Conservation (phyloP, 2,888 invertebrate species). For the Agapostemon virescens region DNA sequence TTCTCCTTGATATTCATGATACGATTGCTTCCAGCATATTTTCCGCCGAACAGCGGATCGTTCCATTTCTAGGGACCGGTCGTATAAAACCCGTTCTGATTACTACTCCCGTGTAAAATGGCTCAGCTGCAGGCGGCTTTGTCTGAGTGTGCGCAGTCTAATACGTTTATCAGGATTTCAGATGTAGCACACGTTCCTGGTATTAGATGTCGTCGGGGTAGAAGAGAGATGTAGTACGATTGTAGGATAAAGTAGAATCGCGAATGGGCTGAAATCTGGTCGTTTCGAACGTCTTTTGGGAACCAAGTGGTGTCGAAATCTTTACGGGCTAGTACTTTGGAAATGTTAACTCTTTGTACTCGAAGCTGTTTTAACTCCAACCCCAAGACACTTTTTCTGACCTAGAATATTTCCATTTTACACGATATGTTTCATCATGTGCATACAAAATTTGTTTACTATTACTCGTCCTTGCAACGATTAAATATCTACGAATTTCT, state of each 20-base stretch:
- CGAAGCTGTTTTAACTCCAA: too few relatives aligned
- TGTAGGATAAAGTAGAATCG: not conserved
- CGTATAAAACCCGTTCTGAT: conserved; percentile 27
- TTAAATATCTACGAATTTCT: too few relatives aligned
- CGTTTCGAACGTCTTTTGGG: not conserved
- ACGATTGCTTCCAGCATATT: conserved; percentile 55
- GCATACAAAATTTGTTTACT: too few relatives aligned
- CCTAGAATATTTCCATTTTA: too few relatives aligned
- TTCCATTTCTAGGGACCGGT: not conserved
- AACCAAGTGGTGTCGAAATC: not conserved
- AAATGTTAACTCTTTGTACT: too few relatives aligned
- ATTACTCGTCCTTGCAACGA: too few relatives aligned
- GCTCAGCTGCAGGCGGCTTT: conserved; percentile 17
- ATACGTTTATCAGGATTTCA: not conserved
- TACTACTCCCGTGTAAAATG: conserved; percentile 13
- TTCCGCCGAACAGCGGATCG: conserved; percentile 11
- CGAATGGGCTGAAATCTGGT: not conserved
- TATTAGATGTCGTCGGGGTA: not conserved
- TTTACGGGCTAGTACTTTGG: not conserved
- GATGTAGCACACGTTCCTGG: not conserved
- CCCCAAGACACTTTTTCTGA: too few relatives aligned
- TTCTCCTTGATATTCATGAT: conserved; percentile 48
- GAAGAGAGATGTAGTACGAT: not conserved
- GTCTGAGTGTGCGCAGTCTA: not conserved
- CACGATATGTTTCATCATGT: too few relatives aligned